phyloP scores from a whole-genome alignment of 2,888 invertebrate species.

The Ptilodon capucinus region DNA sequence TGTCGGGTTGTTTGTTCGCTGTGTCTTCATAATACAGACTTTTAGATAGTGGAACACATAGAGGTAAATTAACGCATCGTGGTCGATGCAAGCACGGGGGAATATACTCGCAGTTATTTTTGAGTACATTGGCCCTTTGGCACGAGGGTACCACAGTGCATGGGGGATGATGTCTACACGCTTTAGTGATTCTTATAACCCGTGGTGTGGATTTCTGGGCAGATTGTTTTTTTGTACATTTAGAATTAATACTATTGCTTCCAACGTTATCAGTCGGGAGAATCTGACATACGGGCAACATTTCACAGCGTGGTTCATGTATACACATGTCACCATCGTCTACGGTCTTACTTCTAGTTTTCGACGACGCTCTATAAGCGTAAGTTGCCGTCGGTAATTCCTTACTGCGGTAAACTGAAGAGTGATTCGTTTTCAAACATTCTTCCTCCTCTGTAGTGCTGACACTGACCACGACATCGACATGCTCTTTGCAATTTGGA shows the following conservation, averaged over 20 bases:
- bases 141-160: constrained; percentile 74
- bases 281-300: constrained; percentile 66
- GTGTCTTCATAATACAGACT: constrained; percentile 52
- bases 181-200: constrained; percentile 67
- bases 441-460: constrained; percentile 59
- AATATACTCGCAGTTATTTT: constrained; percentile 67
- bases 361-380: constrained; percentile 34
- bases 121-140: constrained; percentile 62
- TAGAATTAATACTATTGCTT: constrained; percentile 30
- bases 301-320: constrained; percentile 64
- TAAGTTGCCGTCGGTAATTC: constrained; percentile 39
- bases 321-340: constrained; percentile 45
- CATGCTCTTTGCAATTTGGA: constrained; percentile 63
- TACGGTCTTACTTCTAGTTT: constrained; percentile 25
- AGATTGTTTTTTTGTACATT: constrained; percentile 37
- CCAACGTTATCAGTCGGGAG: constrained; percentile 47
- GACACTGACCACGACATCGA: constrained; percentile 42
- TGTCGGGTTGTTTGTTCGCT: constrained; percentile 35
- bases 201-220: constrained; percentile 43
- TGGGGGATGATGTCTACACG: constrained; percentile 72
- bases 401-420: constrained; percentile 33
- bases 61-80: constrained; percentile 68
- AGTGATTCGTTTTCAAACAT: constrained; percentile 35
- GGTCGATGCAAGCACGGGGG: constrained; percentile 70
- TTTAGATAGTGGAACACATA: constrained; percentile 65